These are phyloP conservation scores for Aethes cnicana DNA, from an alignment of 2,888 invertebrate species.

Conservation along the genomic window DNA sequence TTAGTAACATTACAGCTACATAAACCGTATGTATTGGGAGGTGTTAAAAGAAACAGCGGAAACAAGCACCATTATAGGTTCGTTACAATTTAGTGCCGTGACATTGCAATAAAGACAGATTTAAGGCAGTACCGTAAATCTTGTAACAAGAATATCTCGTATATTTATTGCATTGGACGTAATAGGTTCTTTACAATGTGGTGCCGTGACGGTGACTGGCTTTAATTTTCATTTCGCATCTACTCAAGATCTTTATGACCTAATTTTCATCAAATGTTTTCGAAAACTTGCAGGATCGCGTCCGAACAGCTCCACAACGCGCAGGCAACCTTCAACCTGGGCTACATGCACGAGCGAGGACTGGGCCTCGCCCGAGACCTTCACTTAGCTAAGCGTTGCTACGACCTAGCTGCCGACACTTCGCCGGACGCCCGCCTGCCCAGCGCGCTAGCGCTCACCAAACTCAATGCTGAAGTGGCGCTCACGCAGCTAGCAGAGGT, in stretches of 20 bases:
- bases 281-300: conserved; percentile 83
- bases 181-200: not conserved
- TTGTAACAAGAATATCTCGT: too few relatives aligned
- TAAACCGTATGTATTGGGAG: too few relatives aligned
- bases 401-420: conserved; percentile 97
- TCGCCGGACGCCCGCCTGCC: conserved; percentile 96
- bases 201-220: not conserved
- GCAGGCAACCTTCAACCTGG: conserved; percentile 99
- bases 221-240: too few relatives aligned
- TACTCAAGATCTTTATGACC: too few relatives aligned
- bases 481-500: conserved; percentile 37
- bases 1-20: too few relatives aligned
- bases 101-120: too few relatives aligned
- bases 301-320: conserved; percentile 97
- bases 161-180: too few relatives aligned
- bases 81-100: too few relatives aligned
- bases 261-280: too few relatives aligned
- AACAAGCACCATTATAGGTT: too few relatives aligned
- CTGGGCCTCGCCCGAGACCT: conserved; percentile 94
- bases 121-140: too few relatives aligned
- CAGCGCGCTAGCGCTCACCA: conserved; percentile 93
- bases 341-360: conserved; percentile 99
- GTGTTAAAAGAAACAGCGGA: too few relatives aligned
- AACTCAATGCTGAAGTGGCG: conserved; percentile 82
- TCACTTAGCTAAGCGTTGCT: conserved; percentile 98